A percentile compares a stretch with the other conserved stretches of the same genome.
phyloP scores from a whole-genome alignment of 1,140 invertebrate genomes.

The Bombus waltoni region DNA sequence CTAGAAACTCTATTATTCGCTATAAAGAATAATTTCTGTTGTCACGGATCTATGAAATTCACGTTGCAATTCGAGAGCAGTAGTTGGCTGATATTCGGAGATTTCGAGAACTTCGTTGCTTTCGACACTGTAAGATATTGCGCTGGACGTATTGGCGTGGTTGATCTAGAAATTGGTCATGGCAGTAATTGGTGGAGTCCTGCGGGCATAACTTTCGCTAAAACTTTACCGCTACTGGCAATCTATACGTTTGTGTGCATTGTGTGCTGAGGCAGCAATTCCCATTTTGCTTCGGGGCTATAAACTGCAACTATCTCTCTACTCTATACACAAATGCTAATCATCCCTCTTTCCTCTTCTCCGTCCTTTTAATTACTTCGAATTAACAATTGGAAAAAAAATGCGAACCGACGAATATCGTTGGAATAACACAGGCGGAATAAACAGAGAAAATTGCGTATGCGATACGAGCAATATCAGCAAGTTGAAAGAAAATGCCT shows the following conservation, averaged over 20 bases:
- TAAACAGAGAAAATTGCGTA: neutral
- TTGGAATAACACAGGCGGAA: neutral
- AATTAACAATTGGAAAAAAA: neutral
- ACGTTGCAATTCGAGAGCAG: neutral
- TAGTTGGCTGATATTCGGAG: neutral
- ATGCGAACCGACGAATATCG: neutral
- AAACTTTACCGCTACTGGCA: neutral
- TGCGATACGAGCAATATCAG: neutral
- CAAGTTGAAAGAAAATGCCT: neutral
- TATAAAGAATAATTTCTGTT: neutral
- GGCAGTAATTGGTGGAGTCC: neutral
- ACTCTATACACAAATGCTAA: neutral
- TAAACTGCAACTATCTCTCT: neutral
- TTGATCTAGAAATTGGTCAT: neutral
- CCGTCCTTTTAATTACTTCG: neutral
- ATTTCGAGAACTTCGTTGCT: neutral
- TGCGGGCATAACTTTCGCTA: neutral
- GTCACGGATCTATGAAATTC: neutral
- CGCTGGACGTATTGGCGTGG: neutral
- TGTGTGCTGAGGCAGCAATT: neutral
- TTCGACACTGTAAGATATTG: neutral
- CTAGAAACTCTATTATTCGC: neutral
- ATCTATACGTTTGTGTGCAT: neutral
- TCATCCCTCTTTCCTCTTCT: neutral
- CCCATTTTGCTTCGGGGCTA: neutral